Percentiles rank a stretch among this genome's conserved stretches.
Evolutionary conservation across 2,888 invertebrate genomes (phyloP).

Genomic region (Mactromeris polynyma): DNA sequence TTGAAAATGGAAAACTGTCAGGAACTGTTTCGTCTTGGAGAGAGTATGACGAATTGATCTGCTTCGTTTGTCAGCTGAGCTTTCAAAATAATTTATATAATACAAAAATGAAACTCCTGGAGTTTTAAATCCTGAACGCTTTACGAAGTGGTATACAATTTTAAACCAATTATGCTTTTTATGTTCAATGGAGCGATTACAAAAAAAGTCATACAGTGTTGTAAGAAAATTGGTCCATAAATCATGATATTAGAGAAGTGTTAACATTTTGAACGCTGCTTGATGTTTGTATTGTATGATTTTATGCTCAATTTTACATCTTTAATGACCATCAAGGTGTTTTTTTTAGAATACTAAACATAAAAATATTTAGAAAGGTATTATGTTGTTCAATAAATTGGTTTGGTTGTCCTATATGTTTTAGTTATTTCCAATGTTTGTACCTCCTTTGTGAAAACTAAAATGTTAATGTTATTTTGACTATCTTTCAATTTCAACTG

Average conservation of each 20-base stretch:
- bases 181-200: not conserved
- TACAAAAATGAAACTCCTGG: not conserved
- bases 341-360: too few relatives aligned
- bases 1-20: constrained; percentile 33
- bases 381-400: too few relatives aligned
- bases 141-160: not conserved
- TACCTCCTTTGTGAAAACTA: too few relatives aligned
- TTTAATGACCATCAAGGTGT: not conserved
- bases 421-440: too few relatives aligned
- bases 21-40: constrained; percentile 4
- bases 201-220: not conserved
- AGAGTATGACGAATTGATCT: not conserved
- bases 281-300: not conserved
- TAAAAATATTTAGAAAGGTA: too few relatives aligned
- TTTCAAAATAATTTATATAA: not conserved
- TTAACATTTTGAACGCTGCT: not conserved
- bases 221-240: not conserved
- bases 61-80: not conserved
- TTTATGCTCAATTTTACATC: constrained; percentile 2
- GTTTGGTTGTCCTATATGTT: too few relatives aligned
- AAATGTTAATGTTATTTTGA: too few relatives aligned
- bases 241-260: not conserved
- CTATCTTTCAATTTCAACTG: too few relatives aligned
- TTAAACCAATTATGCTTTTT: not conserved
- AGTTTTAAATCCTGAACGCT: not conserved